Conservation (phyloP, 2,888 invertebrate species). For the Protonemura montana region DNA sequence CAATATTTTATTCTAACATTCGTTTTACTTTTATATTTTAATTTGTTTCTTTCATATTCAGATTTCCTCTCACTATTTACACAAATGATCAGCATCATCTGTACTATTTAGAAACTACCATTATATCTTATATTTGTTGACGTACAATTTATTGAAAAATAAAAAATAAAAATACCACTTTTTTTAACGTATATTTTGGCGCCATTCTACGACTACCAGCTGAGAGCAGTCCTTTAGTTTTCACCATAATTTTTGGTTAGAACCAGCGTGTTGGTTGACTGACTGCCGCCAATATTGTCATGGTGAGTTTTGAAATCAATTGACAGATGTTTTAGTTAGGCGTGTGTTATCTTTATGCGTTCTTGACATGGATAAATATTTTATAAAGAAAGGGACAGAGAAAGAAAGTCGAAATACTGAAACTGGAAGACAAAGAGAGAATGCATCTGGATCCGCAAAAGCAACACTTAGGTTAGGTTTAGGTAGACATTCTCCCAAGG, state of each 20-base stretch:
- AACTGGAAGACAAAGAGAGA: neutral
- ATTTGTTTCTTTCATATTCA: too few species aligned
- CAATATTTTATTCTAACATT: too few species aligned
- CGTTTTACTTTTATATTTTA: too few species aligned
- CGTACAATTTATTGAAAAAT: neutral
- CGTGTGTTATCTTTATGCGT: neutral
- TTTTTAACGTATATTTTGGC: neutral
- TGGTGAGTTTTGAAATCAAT: neutral
- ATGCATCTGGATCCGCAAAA: neutral
- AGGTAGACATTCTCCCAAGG: neutral
- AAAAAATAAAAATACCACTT: constrained; percentile 13
- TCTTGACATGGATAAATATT: neutral
- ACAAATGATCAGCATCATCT: too few species aligned
- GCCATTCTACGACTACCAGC: too few species aligned
- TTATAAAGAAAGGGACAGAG: neutral
- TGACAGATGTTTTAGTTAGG: too few species aligned
- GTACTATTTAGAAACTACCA: neutral
- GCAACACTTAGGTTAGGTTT: constrained; percentile 25
- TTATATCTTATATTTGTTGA: too few species aligned
- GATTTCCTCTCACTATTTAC: neutral
- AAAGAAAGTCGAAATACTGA: neutral
- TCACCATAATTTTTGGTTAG: neutral
- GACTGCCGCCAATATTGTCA: too few species aligned
- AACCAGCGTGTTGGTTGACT: neutral
- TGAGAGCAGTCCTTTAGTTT: too few species aligned